Evolutionary conservation across 2,797 vertebrate genomes (phyloP).

Genomic region (Lophotriccus pileatus): DNA sequence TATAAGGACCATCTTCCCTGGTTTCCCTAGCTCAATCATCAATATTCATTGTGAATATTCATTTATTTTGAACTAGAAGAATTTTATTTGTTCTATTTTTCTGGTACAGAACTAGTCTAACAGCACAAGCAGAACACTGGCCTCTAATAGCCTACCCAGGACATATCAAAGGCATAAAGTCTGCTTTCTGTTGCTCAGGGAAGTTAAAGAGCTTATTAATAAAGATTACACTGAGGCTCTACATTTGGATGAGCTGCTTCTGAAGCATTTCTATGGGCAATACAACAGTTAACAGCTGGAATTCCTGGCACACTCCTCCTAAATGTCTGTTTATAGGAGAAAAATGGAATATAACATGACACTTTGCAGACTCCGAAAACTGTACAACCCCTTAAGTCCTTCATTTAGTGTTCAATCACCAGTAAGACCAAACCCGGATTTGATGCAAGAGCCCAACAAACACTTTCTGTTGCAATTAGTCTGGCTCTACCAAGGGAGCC

Average conservation of each 20-base stretch:
- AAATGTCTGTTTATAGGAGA: background rate
- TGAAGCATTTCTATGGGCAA: background rate
- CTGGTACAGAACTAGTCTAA: background rate
- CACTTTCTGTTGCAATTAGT: background rate
- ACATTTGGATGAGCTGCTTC: background rate
- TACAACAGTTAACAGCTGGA: background rate
- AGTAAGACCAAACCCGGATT: background rate
- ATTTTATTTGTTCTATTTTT: background rate
- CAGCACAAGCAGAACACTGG: background rate
- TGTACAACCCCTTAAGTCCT: background rate
- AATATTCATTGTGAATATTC: background rate
- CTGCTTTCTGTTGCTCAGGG: background rate
- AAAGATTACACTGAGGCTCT: background rate
- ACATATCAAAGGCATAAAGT: background rate
- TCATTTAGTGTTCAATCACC: background rate
- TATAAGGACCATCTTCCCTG: background rate
- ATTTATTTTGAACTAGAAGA: background rate
- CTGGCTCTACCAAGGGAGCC: background rate
- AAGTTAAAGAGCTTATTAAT: background rate
- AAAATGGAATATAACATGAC: background rate
- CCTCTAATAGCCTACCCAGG: background rate
- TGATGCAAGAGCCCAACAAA: background rate
- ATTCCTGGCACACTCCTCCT: background rate
- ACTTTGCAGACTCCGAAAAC: background rate
- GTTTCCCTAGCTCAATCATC: background rate